phyloP scores from a whole-genome alignment of 2,797 vertebrate genomes.

The Lagorchestes hirsutus region DNA sequence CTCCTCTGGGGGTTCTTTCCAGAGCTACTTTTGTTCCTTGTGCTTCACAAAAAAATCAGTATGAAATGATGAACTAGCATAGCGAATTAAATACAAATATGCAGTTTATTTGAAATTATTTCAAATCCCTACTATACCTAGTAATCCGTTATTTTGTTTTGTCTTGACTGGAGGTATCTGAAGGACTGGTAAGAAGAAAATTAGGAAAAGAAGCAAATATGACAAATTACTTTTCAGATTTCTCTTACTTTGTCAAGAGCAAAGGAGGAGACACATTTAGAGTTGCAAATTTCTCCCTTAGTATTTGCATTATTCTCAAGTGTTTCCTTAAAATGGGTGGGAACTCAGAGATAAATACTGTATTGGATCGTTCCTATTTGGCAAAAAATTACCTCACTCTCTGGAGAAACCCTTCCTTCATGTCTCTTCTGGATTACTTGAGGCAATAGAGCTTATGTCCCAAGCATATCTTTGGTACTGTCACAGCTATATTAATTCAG shows the following conservation, averaged over 20 bases:
- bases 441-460: neutral
- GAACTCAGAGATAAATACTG: neutral
- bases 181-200: neutral
- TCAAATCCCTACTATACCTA: constrained; percentile 27
- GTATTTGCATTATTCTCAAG: neutral
- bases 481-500: neutral
- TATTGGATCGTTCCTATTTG: constrained; percentile 9
- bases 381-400: neutral
- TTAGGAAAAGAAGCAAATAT: constrained; percentile 24
- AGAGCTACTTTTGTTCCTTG: constrained; percentile 50
- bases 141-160: constrained; percentile 58
- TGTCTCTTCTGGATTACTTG: neutral
- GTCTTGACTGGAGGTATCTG: neutral
- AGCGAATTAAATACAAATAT: constrained; percentile 59
- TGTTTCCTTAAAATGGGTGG: constrained; percentile 8
- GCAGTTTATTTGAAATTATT: constrained; percentile 55
- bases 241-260: constrained; percentile 29
- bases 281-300: constrained; percentile 18
- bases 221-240: neutral
- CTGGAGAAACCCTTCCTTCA: neutral
- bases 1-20: constrained; percentile 33
- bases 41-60: constrained; percentile 46
- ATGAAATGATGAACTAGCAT: constrained; percentile 64
- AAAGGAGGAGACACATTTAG: neutral
- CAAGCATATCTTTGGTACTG: neutral